Conservation (phyloP, 2,797 vertebrate genomes). For the Microtus obscurus region DNA sequence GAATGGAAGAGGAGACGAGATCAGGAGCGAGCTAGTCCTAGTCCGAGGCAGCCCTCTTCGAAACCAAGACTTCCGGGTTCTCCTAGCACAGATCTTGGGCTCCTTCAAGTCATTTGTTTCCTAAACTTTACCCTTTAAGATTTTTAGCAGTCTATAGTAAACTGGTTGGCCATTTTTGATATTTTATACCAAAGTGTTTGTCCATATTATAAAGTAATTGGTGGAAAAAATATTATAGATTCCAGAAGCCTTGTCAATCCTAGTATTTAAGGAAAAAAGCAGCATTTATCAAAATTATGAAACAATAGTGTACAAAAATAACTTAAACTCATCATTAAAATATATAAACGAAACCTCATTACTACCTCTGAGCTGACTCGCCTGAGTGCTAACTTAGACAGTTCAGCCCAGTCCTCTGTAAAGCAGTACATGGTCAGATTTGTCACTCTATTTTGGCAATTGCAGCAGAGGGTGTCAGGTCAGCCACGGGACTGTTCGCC, state of each 20-base stretch:
- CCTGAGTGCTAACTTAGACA: background rate
- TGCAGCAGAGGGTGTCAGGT: constrained; percentile 75
- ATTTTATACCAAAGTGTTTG: constrained; percentile 28
- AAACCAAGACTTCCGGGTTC: constrained; percentile 23
- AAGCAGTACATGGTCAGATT: constrained; percentile 70
- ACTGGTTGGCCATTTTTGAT: constrained; percentile 53
- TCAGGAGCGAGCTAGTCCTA: constrained; percentile 36
- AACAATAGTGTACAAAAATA: constrained; percentile 70
- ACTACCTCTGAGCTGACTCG: constrained; percentile 68
- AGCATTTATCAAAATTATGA: constrained; percentile 41
- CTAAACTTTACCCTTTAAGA: constrained; percentile 72
- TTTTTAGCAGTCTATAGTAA: constrained; percentile 56
- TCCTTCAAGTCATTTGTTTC: constrained; percentile 59
- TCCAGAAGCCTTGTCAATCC: constrained; percentile 40
- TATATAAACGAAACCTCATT: background rate
- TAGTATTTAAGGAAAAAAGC: constrained; percentile 30
- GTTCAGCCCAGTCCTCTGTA: constrained; percentile 66
- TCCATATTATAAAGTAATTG: constrained; percentile 68
- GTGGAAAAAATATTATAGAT: background rate
- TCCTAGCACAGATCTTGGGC: background rate
- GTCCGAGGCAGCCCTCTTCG: background rate
- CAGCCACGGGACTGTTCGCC: constrained; percentile 82
- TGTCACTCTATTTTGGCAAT: constrained; percentile 79
- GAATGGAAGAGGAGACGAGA: background rate
- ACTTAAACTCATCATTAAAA: constrained; percentile 53